Base-by-base conservation (phyloP, 2,888 invertebrate species). In the Drosophila bunnanda region DNA sequence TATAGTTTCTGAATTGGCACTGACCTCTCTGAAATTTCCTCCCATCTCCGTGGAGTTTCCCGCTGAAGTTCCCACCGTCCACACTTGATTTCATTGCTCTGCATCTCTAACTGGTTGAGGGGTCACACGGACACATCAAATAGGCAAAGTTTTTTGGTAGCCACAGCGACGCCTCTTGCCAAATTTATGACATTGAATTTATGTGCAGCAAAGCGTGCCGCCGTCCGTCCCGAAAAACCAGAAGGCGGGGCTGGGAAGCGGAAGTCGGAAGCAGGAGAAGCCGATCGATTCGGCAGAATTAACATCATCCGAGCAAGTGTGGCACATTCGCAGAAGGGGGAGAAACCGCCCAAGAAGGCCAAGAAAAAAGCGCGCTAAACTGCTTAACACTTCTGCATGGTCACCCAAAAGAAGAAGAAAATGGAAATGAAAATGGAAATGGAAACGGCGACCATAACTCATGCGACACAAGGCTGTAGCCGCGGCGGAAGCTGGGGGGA, bases 381-480 rank as follows among this genome's bases (percentile, higher is more conserved):
- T 72, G 81, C 86, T 86, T 89, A 88, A 83, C 86, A 86, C 86
- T 86, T 86, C 86, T 88, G 89, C 89, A 58, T 89, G 88, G 82
- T 43, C 74, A 71, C 65, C 75, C 77, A 69, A 71, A 50, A 65
- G 70, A 48, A 68, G 43, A 64, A 32, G 50, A 69, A 77, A 52
- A 52, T 52, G 50, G 50, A 52, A 79, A 65, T 58, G 39, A 68
- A 80, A 79, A 65, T 58, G 43, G 61, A 41, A 34, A 59, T 59
- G 62, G 50, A 71, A 56, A 50, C 67, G 25, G 48, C 34, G 43
- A 65, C 75, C 88, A 85, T 88, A 88, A 85, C 83, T 85, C 85
- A 85, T 86, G 69, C 67, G 61, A 53, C 60, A 48, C 59, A 60
- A 52, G 54, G 46, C 39, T 22, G 65, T 30, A n/a, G 36, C 56